Base-by-base conservation (phyloP, 2,888 invertebrate species). In the Leptinotarsa peninsularis region DNA sequence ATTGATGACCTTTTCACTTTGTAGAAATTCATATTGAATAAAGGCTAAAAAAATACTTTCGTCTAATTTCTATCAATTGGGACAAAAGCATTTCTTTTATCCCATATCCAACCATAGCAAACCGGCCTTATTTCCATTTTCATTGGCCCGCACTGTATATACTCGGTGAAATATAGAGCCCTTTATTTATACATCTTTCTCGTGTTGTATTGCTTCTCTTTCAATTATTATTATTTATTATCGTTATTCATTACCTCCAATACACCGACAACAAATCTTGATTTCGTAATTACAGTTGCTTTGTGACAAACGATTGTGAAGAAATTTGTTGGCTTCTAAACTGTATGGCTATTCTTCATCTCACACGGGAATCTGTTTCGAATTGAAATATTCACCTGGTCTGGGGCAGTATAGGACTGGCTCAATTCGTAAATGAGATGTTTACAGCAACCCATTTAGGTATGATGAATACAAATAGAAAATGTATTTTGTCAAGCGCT, bases 161-260 rank as follows among this genome's bases (percentile, higher is more conserved):
- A 43, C 43, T 13, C 4, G 15, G 3, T 58, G 63, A 33, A 63
- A 63, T 27, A 33, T 33, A 33, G 13, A 63, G 14, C 27, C 10
- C 15, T 63, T 63, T 4, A 58, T 58, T 21, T 23, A 58, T 58
- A 27, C 58, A 58, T 58, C 23, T 21, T 58, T 13, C 4, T 58
- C 21, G 21, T 58, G 58, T 15, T 23, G 27, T 23, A 23, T 58
- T 18, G 23, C 58, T 58, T 14, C 4, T 58, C 58, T 58, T 58
- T 54, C 54, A 54, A 52, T 18, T 58, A 23, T 58, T 58, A 21
- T 23, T 18, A 58, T 58, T 58, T 23, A 58, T 23, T 58, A 54
- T 58, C 14, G 58, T 58, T 23, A 58, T 58, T 21, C 23, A 23
- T 14, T 58, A 58, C 23, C 23, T 58, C 23, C 4, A 58, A 23